Conservation (phyloP, 2,888 invertebrate species). For the Oeneis ivallda region DNA sequence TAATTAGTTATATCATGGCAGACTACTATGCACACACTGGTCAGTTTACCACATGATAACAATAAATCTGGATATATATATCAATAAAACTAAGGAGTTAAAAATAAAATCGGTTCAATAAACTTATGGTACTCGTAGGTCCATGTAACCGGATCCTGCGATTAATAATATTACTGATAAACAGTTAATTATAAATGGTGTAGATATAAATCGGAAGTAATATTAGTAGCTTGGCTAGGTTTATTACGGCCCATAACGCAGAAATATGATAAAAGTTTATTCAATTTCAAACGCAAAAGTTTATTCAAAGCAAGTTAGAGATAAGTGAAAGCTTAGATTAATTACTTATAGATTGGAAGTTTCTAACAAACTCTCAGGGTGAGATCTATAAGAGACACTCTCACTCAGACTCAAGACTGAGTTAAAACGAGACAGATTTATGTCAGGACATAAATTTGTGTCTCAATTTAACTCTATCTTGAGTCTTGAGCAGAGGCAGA, state of each 20-base stretch:
- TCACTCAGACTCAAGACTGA: too few relatives aligned
- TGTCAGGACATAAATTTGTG: too few relatives aligned
- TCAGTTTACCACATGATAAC: neutral
- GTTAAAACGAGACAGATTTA: too few relatives aligned
- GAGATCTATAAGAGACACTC: too few relatives aligned
- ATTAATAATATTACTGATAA: conserved; percentile 21
- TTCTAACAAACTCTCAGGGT: too few relatives aligned
- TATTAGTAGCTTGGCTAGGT: neutral
- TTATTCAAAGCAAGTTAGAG: too few relatives aligned
- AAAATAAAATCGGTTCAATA: conserved; percentile 30
- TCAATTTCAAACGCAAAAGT: neutral
- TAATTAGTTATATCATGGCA: too few relatives aligned
- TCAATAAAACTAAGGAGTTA: conserved; percentile 16
- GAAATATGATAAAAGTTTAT: conserved; percentile 2
- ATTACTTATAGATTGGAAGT: too few relatives aligned
- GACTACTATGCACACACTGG: neutral
- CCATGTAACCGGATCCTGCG: conserved; percentile 31
- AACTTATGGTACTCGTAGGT: conserved; percentile 19
- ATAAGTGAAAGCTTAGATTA: too few relatives aligned
- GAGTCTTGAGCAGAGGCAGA: too few relatives aligned
- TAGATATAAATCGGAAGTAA: neutral
- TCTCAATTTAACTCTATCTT: too few relatives aligned
- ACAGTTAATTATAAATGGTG: conserved; percentile 12
- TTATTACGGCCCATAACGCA: neutral
- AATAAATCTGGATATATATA: neutral